Percentiles rank a stretch among this genome's conserved stretches.
Conservation (phyloP, 2,113 vertebrate species). For the Odocoileus hemionus region DNA sequence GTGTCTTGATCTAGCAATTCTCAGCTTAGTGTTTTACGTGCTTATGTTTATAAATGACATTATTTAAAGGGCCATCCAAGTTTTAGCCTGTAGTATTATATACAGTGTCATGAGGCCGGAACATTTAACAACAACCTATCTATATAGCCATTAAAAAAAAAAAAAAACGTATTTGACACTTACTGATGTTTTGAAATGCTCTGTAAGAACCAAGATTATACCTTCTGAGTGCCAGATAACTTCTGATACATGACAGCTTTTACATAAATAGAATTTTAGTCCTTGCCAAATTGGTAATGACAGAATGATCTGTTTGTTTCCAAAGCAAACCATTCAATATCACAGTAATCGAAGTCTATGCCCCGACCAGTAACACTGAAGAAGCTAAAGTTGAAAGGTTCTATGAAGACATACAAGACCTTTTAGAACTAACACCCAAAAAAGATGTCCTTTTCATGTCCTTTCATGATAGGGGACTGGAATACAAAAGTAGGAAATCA, state of each 20-base stretch:
- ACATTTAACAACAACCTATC: constrained; percentile 6
- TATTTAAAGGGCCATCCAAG: neutral
- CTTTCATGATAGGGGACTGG: too few relatives aligned
- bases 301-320: neutral
- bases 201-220: neutral
- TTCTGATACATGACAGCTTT: neutral
- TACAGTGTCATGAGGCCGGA: neutral
- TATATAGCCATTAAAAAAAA: neutral
- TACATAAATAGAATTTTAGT: neutral
- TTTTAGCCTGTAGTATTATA: neutral
- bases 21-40: neutral
- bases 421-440: too few relatives aligned
- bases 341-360: neutral
- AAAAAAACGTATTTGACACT: neutral
- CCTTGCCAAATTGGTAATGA: neutral
- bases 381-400: too few relatives aligned
- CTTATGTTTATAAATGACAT: neutral
- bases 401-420: too few relatives aligned
- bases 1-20: neutral
- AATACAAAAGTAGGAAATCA: too few relatives aligned
- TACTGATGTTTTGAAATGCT: neutral
- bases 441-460: too few relatives aligned
- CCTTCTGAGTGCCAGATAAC: neutral
- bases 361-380: too few relatives aligned
- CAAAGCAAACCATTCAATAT: neutral